Conservation (phyloP, 2,888 invertebrate species). For the Invenusta paracnida region DNA sequence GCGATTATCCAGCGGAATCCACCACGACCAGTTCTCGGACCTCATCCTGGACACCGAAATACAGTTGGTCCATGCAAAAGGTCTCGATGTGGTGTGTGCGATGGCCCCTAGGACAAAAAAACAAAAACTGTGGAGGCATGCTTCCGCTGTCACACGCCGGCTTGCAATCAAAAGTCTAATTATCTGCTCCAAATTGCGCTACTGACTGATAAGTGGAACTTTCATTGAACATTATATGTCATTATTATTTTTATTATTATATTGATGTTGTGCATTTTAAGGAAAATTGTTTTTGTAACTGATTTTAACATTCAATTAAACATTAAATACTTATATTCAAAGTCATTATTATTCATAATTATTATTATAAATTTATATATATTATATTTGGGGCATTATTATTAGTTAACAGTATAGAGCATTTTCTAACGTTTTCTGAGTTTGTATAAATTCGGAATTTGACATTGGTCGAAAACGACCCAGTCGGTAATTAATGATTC, state of each 20-base stretch:
- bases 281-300: background rate
- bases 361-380: conserved; percentile 29
- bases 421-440: conserved; percentile 27
- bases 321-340: background rate
- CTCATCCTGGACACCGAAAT: background rate
- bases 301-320: background rate
- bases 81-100: conserved; percentile 14
- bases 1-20: too few relatives aligned
- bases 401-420: conserved; percentile 17
- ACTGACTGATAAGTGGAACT: conserved; percentile 19
- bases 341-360: background rate
- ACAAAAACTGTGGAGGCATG: conserved; percentile 27
- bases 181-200: conserved; percentile 18
- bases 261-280: background rate
- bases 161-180: background rate
- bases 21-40: background rate
- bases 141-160: background rate
- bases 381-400: conserved; percentile 5
- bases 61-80: background rate
- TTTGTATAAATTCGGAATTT: conserved; percentile 15
- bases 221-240: conserved; percentile 26
- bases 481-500: conserved; percentile 14
- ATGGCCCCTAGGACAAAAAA: conserved; percentile 7
- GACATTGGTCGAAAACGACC: conserved; percentile 21
- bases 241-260: background rate